Conservation (phyloP, 2,113 vertebrate species). For the Silurus glanis region DNA sequence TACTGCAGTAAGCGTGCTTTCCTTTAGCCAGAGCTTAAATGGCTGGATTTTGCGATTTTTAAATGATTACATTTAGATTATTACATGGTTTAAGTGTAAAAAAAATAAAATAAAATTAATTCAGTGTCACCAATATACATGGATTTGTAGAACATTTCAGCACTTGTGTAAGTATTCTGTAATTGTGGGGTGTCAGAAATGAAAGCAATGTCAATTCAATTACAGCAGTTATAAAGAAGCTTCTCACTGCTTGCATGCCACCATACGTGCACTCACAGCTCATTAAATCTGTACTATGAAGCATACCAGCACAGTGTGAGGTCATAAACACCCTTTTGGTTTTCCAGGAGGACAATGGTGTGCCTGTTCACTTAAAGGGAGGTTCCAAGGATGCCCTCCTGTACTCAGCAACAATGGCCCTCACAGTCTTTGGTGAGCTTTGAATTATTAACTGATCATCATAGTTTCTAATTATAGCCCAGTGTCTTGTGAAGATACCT, state of each 20-base stretch:
- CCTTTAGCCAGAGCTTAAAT: not conserved
- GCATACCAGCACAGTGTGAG: not conserved
- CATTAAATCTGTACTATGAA: not conserved
- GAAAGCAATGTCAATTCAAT: not conserved
- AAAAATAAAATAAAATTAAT: not conserved
- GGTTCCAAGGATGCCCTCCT: constrained; percentile 74
- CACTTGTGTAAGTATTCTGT: not conserved
- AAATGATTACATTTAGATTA: not conserved
- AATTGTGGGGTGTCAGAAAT: not conserved
- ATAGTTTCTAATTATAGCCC: not conserved
- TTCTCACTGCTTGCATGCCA: constrained; percentile 18
- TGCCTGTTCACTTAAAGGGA: constrained; percentile 84
- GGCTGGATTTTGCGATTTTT: not conserved
- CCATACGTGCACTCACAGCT: constrained; percentile 1
- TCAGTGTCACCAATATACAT: not conserved
- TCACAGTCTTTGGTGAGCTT: constrained; percentile 77
- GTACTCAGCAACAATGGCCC: constrained; percentile 73
- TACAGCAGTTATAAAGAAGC: constrained; percentile 28
- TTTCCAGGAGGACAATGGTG: constrained; percentile 80
- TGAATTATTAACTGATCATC: not conserved
- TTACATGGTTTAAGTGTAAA: not conserved
- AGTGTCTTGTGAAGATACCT: not conserved
- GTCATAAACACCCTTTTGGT: constrained; percentile 25
- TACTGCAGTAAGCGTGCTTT: constrained; percentile 41
- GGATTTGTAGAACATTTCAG: not conserved